Conservation (phyloP, 2,797 vertebrate genomes). For the Bradypus variegatus region DNA sequence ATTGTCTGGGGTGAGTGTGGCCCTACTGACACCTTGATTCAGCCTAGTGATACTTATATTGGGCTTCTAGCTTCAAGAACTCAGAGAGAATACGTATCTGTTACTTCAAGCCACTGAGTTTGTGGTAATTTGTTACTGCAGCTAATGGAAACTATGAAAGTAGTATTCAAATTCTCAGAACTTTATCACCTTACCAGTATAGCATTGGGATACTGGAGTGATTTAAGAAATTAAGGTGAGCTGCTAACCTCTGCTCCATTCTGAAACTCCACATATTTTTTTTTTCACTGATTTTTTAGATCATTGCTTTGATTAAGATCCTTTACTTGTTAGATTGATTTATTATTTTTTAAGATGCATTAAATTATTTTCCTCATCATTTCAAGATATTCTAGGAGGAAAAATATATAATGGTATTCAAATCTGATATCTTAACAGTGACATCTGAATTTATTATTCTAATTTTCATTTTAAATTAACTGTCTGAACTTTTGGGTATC, state of each 20-base stretch:
- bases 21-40: not conserved
- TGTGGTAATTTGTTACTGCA: not conserved
- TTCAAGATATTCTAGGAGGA: not conserved
- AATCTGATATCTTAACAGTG: not conserved
- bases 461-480: not conserved
- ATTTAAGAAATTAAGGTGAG: not conserved
- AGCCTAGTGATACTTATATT: not conserved
- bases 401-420: not conserved
- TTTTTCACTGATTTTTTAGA: not conserved
- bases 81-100: not conserved
- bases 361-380: not conserved
- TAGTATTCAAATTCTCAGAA: not conserved
- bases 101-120: not conserved
- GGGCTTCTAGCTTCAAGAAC: not conserved
- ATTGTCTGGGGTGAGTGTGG: fast-evolving
- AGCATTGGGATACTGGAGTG: not conserved
- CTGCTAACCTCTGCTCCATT: not conserved
- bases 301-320: not conserved
- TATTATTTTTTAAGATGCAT: not conserved
- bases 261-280: not conserved
- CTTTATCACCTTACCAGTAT: not conserved
- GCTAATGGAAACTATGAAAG: not conserved
- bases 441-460: not conserved
- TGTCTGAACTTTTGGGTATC: not conserved
- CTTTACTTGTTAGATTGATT: not conserved